phyloP scores from a whole-genome alignment of 2,888 invertebrate species.

The Dermolepida albohirtum region DNA sequence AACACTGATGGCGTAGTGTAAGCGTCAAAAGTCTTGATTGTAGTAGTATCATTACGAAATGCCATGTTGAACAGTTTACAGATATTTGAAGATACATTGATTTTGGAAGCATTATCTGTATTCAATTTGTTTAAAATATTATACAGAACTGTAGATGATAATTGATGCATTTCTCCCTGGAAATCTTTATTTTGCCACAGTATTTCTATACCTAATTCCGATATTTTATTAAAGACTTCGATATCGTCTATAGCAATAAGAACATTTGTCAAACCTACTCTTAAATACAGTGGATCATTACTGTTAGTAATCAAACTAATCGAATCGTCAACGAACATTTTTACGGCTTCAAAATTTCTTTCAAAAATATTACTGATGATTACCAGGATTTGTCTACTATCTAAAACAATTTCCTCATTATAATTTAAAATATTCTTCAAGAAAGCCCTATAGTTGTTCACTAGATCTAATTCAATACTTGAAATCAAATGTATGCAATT shows the following conservation, averaged over 20 bases:
- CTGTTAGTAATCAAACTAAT: conserved; percentile 58
- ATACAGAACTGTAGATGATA: conserved; percentile 53
- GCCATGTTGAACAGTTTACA: conserved; percentile 72
- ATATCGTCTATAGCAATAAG: conserved; percentile 51
- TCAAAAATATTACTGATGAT: conserved; percentile 73
- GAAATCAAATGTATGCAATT: conserved; percentile 66
- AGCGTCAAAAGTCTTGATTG: conserved; percentile 55
- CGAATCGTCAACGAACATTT: conserved; percentile 54
- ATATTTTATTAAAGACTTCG: conserved; percentile 55
- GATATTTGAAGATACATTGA: conserved; percentile 59
- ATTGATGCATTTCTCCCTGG: conserved; percentile 45
- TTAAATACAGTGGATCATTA: conserved; percentile 63
- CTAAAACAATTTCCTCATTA: conserved; percentile 73
- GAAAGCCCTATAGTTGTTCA: conserved; percentile 65
- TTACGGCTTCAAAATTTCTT: conserved; percentile 59
- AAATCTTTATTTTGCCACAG: conserved; percentile 48
- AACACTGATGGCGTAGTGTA: conserved; percentile 57
- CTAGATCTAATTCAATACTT: conserved; percentile 48
- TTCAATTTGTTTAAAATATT: conserved; percentile 55
- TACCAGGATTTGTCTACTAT: conserved; percentile 75
- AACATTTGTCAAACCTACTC: conserved; percentile 61
- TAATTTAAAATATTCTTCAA: conserved; percentile 66
- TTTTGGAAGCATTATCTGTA: conserved; percentile 48
- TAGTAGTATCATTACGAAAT: conserved; percentile 68
- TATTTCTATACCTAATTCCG: conserved; percentile 52